These are phyloP conservation scores for Callipepla squamata DNA, from an alignment of 2,113 vertebrate genomes.

Conservation along the genomic window DNA sequence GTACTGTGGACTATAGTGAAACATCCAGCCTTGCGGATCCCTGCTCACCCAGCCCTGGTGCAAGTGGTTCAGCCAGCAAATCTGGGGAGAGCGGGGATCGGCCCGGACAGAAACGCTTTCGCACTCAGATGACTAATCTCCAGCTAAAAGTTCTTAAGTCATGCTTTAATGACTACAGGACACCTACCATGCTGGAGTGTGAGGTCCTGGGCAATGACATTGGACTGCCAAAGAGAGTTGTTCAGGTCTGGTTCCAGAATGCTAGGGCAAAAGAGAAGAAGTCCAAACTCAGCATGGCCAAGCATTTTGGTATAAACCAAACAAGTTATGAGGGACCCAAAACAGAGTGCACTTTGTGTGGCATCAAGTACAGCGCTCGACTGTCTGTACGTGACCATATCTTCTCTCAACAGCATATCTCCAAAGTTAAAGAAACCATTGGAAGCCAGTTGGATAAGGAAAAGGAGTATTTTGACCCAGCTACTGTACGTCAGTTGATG, in stretches of 20 bases:
- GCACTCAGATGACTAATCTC: slow-evolving; percentile 99
- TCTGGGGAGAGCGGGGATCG: slow-evolving; percentile 92
- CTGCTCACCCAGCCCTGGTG: slow-evolving; percentile 94
- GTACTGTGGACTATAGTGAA: slow-evolving; percentile 96
- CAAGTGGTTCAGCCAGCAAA: slow-evolving; percentile 88
- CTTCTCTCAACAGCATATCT: slow-evolving; percentile 99
- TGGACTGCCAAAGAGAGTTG: slow-evolving; percentile 99
- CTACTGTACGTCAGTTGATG: slow-evolving; percentile 98
- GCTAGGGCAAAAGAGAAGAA: slow-evolving; percentile 99
- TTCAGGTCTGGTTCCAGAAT: slow-evolving; percentile 99
- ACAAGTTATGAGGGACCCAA: slow-evolving; percentile 98
- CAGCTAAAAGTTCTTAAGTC: slow-evolving; percentile 98
- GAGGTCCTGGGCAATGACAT: slow-evolving; percentile 99
- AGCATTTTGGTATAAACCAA: slow-evolving; percentile 99
- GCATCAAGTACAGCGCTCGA: slow-evolving; percentile 97
- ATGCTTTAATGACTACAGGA: slow-evolving; percentile 98
- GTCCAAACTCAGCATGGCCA: slow-evolving; percentile 98
- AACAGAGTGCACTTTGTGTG: slow-evolving; percentile 98
- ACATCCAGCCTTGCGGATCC: slow-evolving; percentile 97
- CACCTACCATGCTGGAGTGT: slow-evolving; percentile 98
- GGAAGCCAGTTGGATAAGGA: slow-evolving; percentile 98
- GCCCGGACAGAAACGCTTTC: slow-evolving; percentile 97
- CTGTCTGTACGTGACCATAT: slow-evolving; percentile 99
- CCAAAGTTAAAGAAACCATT: slow-evolving; percentile 98
- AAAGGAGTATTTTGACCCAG: slow-evolving; percentile 99